These are phyloP conservation scores for Cephalopholis sonnerati DNA, from an alignment of 2,113 vertebrate species.

Conservation along the genomic window DNA sequence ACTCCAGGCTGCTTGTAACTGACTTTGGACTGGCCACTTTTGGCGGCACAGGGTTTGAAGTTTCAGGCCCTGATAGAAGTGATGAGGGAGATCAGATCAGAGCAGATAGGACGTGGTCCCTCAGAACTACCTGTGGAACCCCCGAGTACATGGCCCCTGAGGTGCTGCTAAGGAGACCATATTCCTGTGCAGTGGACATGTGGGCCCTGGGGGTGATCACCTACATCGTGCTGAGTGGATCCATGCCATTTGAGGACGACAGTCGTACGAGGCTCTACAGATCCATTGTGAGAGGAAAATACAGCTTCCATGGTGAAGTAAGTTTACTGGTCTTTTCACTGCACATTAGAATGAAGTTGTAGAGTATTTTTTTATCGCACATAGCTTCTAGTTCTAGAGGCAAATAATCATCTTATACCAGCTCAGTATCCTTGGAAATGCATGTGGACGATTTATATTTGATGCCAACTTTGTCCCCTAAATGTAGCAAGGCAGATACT, in stretches of 20 bases:
- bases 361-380: neutral
- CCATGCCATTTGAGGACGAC: constrained; percentile 80
- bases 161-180: constrained; percentile 67
- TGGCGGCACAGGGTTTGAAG: constrained; percentile 20
- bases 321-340: constrained; percentile 33
- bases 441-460: neutral
- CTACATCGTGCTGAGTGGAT: constrained; percentile 79
- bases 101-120: constrained; percentile 15
- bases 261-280: constrained; percentile 69
- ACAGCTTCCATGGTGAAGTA: constrained; percentile 76
- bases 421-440: neutral
- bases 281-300: constrained; percentile 75
- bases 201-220: constrained; percentile 80
- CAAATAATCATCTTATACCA: neutral
- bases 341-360: neutral
- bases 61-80: neutral
- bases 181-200: constrained; percentile 76
- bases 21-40: constrained; percentile 81
- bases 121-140: constrained; percentile 62
- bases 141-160: constrained; percentile 81
- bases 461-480: neutral
- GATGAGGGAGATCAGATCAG: neutral
- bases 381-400: neutral
- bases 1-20: constrained; percentile 77
- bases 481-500: neutral